phyloP scores from a whole-genome alignment of 2,113 vertebrate genomes.

The Pygoscelis adeliae region DNA sequence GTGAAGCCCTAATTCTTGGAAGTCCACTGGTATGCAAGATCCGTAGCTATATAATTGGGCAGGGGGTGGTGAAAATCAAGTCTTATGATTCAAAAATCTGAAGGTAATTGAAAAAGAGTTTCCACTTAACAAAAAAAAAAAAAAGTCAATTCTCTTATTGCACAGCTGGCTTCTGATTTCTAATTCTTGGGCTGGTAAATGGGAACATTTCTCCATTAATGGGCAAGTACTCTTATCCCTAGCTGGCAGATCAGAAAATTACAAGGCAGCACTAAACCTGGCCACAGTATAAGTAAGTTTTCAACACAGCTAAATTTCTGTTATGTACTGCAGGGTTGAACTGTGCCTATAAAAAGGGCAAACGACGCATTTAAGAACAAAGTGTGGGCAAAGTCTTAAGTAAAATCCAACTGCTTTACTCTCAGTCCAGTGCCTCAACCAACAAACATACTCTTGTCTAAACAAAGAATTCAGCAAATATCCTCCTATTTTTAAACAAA shows the following conservation, averaged over 20 bases:
- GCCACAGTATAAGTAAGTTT: background rate
- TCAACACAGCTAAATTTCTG: background rate
- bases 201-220: constrained; percentile 2
- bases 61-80: background rate
- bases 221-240: constrained; percentile 1
- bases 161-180: background rate
- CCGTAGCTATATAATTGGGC: background rate
- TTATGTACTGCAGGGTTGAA: background rate
- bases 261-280: constrained; percentile 21
- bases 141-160: background rate
- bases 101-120: background rate
- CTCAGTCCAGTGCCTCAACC: background rate
- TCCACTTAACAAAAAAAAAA: background rate
- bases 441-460: background rate
- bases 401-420: background rate
- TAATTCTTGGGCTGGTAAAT: constrained; percentile 27
- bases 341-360: background rate
- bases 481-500: constrained; percentile 14
- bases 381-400: background rate
- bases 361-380: background rate
- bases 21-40: background rate
- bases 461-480: background rate
- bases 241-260: constrained; percentile 12
- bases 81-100: background rate
- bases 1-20: background rate